Base-by-base conservation (phyloP, 2,888 invertebrate genomes). In the Pycnomerus fuliginosus region DNA sequence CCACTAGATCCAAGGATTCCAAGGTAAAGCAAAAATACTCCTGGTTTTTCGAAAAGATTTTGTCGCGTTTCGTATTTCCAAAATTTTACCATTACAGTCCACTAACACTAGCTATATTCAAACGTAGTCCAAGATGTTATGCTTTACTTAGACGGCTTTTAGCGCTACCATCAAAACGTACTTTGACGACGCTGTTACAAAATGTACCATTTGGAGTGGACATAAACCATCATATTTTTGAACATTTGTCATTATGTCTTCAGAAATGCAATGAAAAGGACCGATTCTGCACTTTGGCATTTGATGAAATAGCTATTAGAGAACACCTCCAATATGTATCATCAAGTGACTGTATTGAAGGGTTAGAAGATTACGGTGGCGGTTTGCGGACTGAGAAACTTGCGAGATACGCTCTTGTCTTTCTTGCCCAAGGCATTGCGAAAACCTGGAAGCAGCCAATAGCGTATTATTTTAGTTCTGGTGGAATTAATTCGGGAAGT, bases 251-350 rank as follows among this genome's bases (percentile, higher is more conserved):
- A 4, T 10, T 25, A 2, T 35, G 5, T 16, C 11, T 16, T 4
- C 5, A 25, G 7, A 35, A 13, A 1, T 35, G 2, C 16, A 23
- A 27, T 3, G 11, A 27, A 15, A 8, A 25, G 15, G 25, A 25
- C 12, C 16, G 36, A 7, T 15, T 27, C 3, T 36, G 27, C 14
- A 29, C 29, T n/a, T 14, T 13, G 8, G 14, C 12, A 14, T 36
- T 36, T 10, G 36, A 36, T 8, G 27, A 36, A 27, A 36, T 36
- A 16, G 13, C 13, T 4, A 13, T 27, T 4, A 27, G 22, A 11
- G 27, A 13, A 4, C 36, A 27, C 27, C 14, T 36, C 5, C 27
- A 3, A 2, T 36, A 27, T n/a, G 27, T 27, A 14, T 10, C 1
- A 4, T 24, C 27, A 1, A 11, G 11, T 8, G 36, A 36, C 16